phyloP scores from a whole-genome alignment of 1,140 invertebrate species.

The Euborellia annulipes region DNA sequence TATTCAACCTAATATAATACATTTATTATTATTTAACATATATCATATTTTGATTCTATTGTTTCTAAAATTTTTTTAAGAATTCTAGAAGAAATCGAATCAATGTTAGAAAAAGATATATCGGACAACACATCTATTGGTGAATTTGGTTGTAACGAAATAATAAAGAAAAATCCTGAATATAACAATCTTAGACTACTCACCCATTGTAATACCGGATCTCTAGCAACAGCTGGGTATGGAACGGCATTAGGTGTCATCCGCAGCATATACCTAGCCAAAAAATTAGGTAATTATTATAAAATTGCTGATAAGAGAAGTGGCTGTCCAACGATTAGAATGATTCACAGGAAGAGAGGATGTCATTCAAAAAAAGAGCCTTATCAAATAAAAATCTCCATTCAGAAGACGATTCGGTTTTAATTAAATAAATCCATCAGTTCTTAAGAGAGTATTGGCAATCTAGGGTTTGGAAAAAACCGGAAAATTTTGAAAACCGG shows the following conservation, averaged over 20 bases:
- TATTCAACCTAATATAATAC: no score
- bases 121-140: constrained; percentile 75
- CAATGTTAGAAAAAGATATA: constrained; percentile 73
- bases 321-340: no score
- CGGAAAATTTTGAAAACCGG: no score
- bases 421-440: no score
- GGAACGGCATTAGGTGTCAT: constrained; percentile 95
- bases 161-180: constrained; percentile 31
- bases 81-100: constrained; percentile 38
- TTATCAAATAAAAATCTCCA: no score
- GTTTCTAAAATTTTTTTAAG: background rate
- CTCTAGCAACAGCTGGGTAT: constrained; percentile 89
- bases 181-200: constrained; percentile 52
- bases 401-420: no score
- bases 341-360: no score
- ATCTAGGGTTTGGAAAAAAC: no score
- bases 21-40: no score
- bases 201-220: constrained; percentile 97
- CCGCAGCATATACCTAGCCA: constrained; percentile 51
- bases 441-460: no score
- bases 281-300: constrained; percentile 47
- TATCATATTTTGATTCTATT: constrained; percentile 4
- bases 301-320: no score
- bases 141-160: constrained; percentile 58
- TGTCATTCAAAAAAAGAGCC: no score